Evolutionary conservation across 2,888 invertebrate species (phyloP).

Genomic region (Eupeodes latifasciatus): DNA sequence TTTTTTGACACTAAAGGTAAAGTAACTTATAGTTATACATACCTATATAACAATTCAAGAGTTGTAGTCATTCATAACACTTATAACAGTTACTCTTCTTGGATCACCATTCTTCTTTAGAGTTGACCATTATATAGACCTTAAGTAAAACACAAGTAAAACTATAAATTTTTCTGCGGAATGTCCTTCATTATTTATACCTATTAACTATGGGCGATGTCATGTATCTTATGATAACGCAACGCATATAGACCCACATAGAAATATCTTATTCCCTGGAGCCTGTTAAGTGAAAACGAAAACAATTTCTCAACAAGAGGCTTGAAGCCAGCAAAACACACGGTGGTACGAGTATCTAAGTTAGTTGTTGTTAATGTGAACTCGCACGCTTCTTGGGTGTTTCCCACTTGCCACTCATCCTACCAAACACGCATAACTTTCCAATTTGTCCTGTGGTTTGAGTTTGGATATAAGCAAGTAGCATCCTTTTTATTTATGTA

Average conservation of each 20-base stretch:
- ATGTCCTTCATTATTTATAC: neutral
- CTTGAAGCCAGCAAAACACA: neutral
- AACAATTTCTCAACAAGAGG: constrained; percentile 58
- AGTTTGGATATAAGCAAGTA: constrained; percentile 32
- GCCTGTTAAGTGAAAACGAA: constrained; percentile 69
- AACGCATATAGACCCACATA: constrained; percentile 1
- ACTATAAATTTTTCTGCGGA: neutral
- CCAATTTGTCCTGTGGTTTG: constrained; percentile 71
- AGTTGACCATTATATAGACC: neutral
- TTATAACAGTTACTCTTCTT: neutral
- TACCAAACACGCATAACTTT: constrained; percentile 66
- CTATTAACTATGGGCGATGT: neutral
- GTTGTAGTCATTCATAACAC: neutral
- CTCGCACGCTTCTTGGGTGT: neutral
- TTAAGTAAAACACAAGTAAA: neutral
- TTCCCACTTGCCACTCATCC: neutral
- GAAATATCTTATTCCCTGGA: constrained; percentile 40
- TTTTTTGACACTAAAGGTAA: no score
- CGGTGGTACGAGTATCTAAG: no score
- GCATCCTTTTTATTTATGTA: constrained; percentile 42
- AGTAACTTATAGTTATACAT: no score
- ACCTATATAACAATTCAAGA: no score
- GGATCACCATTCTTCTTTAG: neutral
- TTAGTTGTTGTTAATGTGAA: neutral
- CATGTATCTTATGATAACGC: constrained; percentile 30